These are phyloP conservation scores for Saccopteryx leptura DNA, from an alignment of 2,113 vertebrate species.

Conservation along the genomic window DNA sequence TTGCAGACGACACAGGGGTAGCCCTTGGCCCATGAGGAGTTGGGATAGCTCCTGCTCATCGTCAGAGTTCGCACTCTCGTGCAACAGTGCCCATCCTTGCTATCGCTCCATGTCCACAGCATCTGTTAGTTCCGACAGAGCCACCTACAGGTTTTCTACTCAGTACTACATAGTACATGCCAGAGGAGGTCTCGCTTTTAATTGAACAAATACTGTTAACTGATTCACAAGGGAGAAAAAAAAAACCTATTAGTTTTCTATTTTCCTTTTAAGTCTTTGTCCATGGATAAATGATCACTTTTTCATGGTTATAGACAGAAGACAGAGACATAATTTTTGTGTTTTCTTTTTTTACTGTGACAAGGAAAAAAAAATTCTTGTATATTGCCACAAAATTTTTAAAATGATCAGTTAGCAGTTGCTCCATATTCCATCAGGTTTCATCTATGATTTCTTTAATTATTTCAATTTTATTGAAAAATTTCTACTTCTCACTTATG, in stretches of 20 bases:
- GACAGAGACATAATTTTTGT: neutral
- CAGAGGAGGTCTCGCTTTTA: conserved; percentile 17
- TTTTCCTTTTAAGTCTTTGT: conserved; percentile 2
- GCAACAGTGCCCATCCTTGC: neutral
- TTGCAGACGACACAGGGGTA: conserved; percentile 61
- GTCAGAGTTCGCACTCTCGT: neutral
- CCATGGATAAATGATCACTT: neutral
- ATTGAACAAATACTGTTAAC: neutral
- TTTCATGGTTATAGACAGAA: neutral
- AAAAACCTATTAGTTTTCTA: neutral
- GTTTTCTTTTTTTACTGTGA: neutral
- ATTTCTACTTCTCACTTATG: conserved; percentile 12
- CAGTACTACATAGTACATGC: neutral
- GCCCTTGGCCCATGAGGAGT: neutral
- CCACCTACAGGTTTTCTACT: neutral
- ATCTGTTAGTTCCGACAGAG: neutral
- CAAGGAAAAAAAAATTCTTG: neutral
- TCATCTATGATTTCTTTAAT: neutral
- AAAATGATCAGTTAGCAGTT: neutral
- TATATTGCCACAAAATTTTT: neutral
- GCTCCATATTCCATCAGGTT: neutral
- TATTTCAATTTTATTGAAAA: conserved; percentile 51
- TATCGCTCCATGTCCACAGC: neutral
- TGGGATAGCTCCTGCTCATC: neutral
- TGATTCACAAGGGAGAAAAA: neutral